These are phyloP conservation scores for Leucopternis melanops DNA, from an alignment of 2,113 vertebrate genomes.

Conservation along the genomic window DNA sequence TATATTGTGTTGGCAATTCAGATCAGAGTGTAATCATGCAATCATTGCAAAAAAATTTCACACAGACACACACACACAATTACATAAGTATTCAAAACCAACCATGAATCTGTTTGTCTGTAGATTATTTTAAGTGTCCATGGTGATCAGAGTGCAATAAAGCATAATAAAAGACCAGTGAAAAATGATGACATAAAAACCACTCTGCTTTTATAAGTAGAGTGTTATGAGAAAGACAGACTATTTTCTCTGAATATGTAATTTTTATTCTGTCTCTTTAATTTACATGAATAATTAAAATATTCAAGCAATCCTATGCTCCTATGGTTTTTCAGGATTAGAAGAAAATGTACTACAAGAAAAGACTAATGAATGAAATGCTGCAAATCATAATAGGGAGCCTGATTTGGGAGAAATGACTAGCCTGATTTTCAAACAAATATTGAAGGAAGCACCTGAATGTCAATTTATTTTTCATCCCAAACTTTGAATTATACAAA, in stretches of 20 bases:
- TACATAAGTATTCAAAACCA: not conserved
- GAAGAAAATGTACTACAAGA: not conserved
- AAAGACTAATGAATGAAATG: not conserved
- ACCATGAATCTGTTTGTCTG: not conserved
- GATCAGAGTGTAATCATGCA: not conserved
- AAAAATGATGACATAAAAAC: not conserved
- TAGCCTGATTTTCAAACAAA: not conserved
- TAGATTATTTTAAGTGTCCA: not conserved
- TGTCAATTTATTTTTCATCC: not conserved
- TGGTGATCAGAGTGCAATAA: conserved; percentile 11
- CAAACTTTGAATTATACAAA: not conserved
- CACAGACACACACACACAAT: not conserved
- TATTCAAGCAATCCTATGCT: not conserved
- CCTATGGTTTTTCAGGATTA: not conserved
- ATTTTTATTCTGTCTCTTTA: conserved; percentile 33
- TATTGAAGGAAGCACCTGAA: not conserved
- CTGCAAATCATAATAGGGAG: not conserved
- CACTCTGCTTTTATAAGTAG: not conserved
- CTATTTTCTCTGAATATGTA: not conserved
- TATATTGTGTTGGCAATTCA: not conserved
- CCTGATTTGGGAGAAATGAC: not conserved
- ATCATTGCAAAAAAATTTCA: not conserved
- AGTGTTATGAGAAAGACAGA: not conserved
- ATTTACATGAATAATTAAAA: conserved; percentile 39
- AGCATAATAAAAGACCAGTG: not conserved